Conservation (phyloP, 2,113 vertebrate species). For the Pungitius pungitius region DNA sequence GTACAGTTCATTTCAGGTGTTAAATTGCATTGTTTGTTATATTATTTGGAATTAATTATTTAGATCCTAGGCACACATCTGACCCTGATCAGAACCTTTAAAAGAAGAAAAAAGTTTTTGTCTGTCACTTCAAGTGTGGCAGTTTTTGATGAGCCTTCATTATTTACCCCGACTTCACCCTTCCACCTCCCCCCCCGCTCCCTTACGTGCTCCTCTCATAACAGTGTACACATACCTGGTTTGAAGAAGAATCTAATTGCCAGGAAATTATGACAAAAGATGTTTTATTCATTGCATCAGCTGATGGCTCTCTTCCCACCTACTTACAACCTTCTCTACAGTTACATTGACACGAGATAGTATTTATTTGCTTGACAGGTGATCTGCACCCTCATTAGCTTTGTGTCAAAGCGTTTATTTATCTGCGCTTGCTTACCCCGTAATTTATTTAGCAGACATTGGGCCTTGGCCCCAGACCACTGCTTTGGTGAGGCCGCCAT, state of each 20-base stretch:
- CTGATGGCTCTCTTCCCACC: conserved; percentile 45
- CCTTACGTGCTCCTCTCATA: neutral
- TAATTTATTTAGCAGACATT: conserved; percentile 71
- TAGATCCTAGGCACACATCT: neutral
- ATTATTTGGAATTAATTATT: no score
- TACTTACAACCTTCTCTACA: conserved; percentile 30
- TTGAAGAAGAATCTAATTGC: conserved; percentile 21
- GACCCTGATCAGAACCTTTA: neutral
- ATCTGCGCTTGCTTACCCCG: conserved; percentile 63
- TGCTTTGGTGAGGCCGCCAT: conserved; percentile 76
- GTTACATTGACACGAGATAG: conserved; percentile 40
- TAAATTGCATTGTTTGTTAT: neutral
- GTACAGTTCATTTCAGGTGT: neutral
- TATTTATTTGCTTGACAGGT: conserved; percentile 54
- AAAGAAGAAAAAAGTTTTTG: neutral
- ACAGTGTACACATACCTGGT: neutral
- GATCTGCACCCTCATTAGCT: conserved; percentile 58
- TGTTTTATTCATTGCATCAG: conserved; percentile 53
- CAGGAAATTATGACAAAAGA: conserved; percentile 39
- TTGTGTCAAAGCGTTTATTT: conserved; percentile 52
- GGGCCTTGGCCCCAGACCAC: conserved; percentile 71
- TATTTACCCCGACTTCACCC: neutral
- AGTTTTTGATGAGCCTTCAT: conserved; percentile 4
- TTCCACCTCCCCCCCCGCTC: no score
- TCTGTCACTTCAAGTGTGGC: neutral